Base-by-base conservation (phyloP, 37 sponge, comb jelly and placozoan species). In the Spongilla lacustris region DNA sequence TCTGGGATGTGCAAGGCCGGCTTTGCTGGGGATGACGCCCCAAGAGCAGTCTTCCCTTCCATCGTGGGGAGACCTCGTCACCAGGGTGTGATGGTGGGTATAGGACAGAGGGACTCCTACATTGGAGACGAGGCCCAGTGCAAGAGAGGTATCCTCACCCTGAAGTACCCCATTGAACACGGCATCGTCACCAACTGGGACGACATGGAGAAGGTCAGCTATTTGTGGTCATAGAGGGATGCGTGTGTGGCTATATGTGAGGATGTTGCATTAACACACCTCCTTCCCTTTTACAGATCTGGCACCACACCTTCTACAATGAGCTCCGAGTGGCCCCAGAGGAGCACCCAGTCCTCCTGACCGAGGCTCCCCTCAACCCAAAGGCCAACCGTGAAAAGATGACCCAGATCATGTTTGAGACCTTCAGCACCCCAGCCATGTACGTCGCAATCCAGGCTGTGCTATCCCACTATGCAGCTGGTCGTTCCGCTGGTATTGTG, bases 131-230 rank as follows among this genome's bases (percentile, higher is more conserved):
- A 99, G 85, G 99, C 99, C 70, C 99, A 99, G 95, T 96, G 98
- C 95, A 99, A 99, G 98, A 92, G 99, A 74, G 99, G 99, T 88
- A 99, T 99, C 96, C 97, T 99, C 66, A 99, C 99, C 73, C 92
- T 99, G 87, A 99, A 99, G 88, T 99, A 97, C 93, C 99, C 99
- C 90, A 99, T 99, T 86, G 98, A 99, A 85, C 99, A 99, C 88
- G 99, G 99, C 37, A 99, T 99, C 93, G 99, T 99, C 76, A 99
- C 98, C 84, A 99, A 99, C 98, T 99, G 99, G 99, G 99, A 99
- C 80, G 99, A 99, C 85, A 99, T 99, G 99, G 99, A 99, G 93
- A 99, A 99, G 94, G 97, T 95, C 68, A 73, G 91, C 41, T 41
- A 6, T 41, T 6, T n/a, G n/a, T 25, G 48, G 0, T 2, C 21